These are phyloP conservation scores for Mycogona germanica DNA, from an alignment of 2,888 invertebrate species.

Conservation along the genomic window DNA sequence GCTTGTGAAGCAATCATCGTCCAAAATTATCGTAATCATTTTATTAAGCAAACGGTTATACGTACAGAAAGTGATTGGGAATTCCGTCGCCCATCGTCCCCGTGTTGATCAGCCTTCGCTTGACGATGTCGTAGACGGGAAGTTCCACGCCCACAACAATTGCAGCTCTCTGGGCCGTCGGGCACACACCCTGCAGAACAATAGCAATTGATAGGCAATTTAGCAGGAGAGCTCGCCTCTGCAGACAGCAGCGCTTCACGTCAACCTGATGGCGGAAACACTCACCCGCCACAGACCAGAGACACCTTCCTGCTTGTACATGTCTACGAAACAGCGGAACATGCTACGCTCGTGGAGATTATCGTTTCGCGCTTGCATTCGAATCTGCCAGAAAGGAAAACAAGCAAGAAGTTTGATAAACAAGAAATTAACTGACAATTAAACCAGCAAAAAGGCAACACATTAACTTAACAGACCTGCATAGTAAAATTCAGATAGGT, in stretches of 20 bases:
- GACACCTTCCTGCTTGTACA: slow-evolving; percentile 69
- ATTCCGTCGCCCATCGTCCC: slow-evolving; percentile 61
- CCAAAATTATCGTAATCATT: too few relatives aligned
- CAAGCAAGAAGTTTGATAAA: background rate
- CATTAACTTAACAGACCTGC: too few relatives aligned
- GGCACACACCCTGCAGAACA: slow-evolving; percentile 62
- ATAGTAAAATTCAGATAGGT: too few relatives aligned
- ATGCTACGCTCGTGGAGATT: slow-evolving; percentile 39
- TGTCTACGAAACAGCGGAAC: slow-evolving; percentile 64
- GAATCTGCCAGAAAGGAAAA: slow-evolving; percentile 31
- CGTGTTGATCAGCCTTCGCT: slow-evolving; percentile 43
- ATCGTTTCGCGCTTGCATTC: slow-evolving; percentile 65
- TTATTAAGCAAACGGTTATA: too few relatives aligned
- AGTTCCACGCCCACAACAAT: slow-evolving; percentile 88
- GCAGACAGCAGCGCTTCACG: too few relatives aligned
- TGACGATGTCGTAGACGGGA: slow-evolving; percentile 84
- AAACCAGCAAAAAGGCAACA: too few relatives aligned
- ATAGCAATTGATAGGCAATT: too few relatives aligned
- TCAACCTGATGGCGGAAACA: slow-evolving; percentile 17
- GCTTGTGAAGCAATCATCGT: too few relatives aligned
- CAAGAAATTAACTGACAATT: too few relatives aligned
- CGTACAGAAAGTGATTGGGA: slow-evolving; percentile 72
- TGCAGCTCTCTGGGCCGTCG: slow-evolving; percentile 86
- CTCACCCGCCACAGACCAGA: slow-evolving; percentile 74
- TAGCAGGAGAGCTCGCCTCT: too few relatives aligned